phyloP scores from a whole-genome alignment of 2,888 invertebrate species.

The Unio delphinus region DNA sequence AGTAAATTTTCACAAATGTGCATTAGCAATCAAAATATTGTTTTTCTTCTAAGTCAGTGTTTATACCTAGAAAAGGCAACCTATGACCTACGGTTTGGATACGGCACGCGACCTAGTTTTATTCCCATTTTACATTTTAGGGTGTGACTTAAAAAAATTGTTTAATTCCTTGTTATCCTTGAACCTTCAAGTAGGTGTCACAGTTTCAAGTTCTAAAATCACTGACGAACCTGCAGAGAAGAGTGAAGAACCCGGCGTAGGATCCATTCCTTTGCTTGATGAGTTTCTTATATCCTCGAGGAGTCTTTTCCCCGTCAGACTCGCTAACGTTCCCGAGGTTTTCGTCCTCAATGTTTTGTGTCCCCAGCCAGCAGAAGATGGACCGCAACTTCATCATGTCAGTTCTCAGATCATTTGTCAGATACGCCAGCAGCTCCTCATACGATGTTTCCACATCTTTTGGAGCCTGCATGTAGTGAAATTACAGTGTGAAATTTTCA shows the following conservation, averaged over 20 bases:
- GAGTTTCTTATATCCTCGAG: slow-evolving; percentile 34
- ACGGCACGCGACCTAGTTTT: no score
- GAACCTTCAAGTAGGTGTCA: no score
- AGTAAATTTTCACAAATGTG: no score
- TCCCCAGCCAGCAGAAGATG: slow-evolving; percentile 35
- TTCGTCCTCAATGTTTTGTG: slow-evolving; percentile 31
- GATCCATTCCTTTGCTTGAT: slow-evolving; percentile 30
- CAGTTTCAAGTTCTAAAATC: no score
- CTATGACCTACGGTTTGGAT: no score
- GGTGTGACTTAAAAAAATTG: no score
- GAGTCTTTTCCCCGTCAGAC: slow-evolving; percentile 25
- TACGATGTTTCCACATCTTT: slow-evolving; percentile 22
- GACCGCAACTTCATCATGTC: slow-evolving; percentile 37
- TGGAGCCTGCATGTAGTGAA: slow-evolving; percentile 15
- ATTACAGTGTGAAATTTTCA: background rate
- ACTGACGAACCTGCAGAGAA: slow-evolving; percentile 29
- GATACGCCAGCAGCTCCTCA: slow-evolving; percentile 26
- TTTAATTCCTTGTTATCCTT: no score
- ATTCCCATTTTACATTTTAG: no score
- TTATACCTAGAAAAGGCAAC: no score
- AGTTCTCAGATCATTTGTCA: slow-evolving; percentile 24
- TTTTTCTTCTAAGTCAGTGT: no score
- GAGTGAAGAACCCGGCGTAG: slow-evolving; percentile 35
- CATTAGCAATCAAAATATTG: no score
- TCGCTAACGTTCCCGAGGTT: slow-evolving; percentile 16